These are phyloP conservation scores for Phengaris arion DNA, from an alignment of 2,888 invertebrate genomes.

Conservation along the genomic window DNA sequence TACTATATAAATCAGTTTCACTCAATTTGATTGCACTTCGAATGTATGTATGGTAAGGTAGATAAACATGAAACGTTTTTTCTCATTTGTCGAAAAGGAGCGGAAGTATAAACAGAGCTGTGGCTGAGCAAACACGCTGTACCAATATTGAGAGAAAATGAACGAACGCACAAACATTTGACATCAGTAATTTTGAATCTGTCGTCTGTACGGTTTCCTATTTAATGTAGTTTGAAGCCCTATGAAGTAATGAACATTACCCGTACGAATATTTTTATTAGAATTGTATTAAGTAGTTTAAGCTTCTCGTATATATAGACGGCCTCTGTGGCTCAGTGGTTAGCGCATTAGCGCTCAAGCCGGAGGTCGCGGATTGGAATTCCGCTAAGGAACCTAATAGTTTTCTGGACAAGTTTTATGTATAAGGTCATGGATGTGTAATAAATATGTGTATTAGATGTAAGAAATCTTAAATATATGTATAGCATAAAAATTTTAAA, in stretches of 20 bases:
- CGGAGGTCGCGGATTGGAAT: no score
- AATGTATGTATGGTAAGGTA: not conserved
- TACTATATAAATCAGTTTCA: not conserved
- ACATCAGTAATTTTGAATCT: conserved; percentile 22
- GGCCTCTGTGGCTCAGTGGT: no score
- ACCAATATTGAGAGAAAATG: conserved; percentile 28
- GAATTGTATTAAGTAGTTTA: not conserved
- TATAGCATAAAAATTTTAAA: no score
- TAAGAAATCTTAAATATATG: no score
- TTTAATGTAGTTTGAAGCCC: conserved; percentile 8
- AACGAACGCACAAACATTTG: conserved; percentile 29
- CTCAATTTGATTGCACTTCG: not conserved
- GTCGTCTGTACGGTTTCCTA: not conserved
- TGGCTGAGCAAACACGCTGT: conserved; percentile 26
- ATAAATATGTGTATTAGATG: no score
- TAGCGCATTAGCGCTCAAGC: no score
- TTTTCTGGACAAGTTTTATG: no score
- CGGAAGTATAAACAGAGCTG: conserved; percentile 26
- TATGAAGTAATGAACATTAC: not conserved
- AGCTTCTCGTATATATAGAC: no score
- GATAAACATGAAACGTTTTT: conserved; percentile 24
- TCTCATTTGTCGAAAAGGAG: conserved; percentile 6
- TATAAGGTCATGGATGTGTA: no score
- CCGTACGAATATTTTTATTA: not conserved
- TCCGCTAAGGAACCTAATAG: no score